Evolutionary conservation across 2,113 vertebrate genomes (phyloP).

Genomic region (Apus apus): DNA sequence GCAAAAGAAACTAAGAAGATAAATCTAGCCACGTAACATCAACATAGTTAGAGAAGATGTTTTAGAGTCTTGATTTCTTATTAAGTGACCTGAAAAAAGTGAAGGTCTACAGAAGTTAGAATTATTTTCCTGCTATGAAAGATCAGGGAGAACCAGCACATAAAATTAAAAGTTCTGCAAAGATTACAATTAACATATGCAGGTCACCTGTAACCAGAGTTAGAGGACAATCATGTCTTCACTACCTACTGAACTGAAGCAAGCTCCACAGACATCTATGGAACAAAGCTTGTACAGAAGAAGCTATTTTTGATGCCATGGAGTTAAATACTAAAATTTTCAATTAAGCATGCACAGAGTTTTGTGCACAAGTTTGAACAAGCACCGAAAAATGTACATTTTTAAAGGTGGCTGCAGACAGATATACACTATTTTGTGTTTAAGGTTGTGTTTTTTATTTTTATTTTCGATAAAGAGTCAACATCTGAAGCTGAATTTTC

Average conservation of each 20-base stretch:
- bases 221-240: not conserved
- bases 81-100: not conserved
- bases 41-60: not conserved
- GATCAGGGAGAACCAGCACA: not conserved
- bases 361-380: not conserved
- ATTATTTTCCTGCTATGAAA: conserved; percentile 11
- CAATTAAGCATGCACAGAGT: not conserved
- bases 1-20: conserved; percentile 8
- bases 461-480: not conserved
- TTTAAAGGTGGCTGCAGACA: not conserved
- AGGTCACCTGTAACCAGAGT: not conserved
- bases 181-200: not conserved
- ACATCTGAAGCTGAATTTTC: not conserved
- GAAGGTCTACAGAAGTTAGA: not conserved
- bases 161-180: not conserved
- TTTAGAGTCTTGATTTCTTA: not conserved
- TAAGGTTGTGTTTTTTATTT: not conserved
- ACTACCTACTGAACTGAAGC: not conserved
- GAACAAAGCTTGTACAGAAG: not conserved
- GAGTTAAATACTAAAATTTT: not conserved
- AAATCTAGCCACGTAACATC: not conserved
- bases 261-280: not conserved
- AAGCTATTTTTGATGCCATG: not conserved
- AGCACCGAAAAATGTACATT: not conserved
- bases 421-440: not conserved